Conservation (phyloP, 2,113 vertebrate genomes). For the Bubo scandiacus region DNA sequence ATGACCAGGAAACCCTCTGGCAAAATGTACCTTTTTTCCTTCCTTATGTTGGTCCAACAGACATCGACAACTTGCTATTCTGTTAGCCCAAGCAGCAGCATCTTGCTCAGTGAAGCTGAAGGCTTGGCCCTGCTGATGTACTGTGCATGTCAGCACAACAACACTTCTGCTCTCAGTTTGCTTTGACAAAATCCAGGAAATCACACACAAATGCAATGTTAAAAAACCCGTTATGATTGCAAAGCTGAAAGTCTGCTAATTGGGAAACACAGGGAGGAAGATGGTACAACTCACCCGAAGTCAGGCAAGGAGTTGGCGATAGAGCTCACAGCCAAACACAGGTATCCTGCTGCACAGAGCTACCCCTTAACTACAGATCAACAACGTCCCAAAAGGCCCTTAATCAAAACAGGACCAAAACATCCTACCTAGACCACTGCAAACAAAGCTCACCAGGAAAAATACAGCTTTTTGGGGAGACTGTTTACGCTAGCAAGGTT, state of each 20-base stretch:
- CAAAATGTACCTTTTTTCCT: not conserved
- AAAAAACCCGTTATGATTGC: not conserved
- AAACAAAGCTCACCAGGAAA: not conserved
- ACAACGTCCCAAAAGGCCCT: not conserved
- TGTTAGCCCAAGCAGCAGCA: not conserved
- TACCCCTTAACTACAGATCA: not conserved
- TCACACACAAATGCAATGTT: not conserved
- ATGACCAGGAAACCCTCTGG: not conserved
- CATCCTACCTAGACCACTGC: not conserved
- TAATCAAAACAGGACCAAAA: not conserved
- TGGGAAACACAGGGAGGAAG: not conserved
- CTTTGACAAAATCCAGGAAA: not conserved
- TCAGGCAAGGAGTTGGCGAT: accelerated
- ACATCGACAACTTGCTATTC: not conserved
- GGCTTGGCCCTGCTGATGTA: not conserved
- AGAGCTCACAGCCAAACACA: accelerated
- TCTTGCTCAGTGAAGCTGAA: not conserved
- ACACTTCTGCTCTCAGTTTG: not conserved
- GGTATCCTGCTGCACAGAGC: not conserved
- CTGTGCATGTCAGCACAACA: not conserved
- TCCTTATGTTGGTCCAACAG: not conserved
- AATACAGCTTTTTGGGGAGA: not conserved
- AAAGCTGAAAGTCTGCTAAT: not conserved
- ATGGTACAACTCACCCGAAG: not conserved
- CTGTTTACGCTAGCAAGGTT: not conserved